phyloP scores from a whole-genome alignment of 2,797 vertebrate species.

The Chloroceryle inda region DNA sequence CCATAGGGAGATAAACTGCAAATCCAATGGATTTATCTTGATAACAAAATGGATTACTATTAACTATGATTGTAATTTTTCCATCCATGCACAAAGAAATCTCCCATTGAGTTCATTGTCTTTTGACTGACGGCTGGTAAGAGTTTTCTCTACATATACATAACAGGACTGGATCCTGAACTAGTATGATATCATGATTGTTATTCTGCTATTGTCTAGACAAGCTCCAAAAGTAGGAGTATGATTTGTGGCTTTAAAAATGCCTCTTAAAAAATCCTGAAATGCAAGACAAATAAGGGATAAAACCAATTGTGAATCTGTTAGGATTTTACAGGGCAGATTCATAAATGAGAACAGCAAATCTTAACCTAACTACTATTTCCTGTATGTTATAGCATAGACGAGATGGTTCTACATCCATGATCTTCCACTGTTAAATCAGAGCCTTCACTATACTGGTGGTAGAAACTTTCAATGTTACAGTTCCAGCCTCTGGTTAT shows the following conservation, averaged over 20 bases:
- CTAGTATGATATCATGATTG: fast-evolving
- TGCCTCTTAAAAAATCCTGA: not conserved
- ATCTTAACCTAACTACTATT: not conserved
- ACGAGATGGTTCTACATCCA: not conserved
- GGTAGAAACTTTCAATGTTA: not conserved
- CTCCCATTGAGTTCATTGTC: constrained; percentile 4
- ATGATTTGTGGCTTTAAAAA: constrained; percentile 1
- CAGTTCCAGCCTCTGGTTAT: not conserved
- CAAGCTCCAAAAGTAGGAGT: not conserved
- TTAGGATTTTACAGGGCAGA: not conserved
- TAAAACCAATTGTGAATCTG: not conserved
- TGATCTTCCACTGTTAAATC: not conserved
- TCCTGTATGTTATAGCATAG: not conserved
- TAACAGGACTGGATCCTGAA: not conserved
- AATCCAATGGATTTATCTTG: constrained; percentile 40
- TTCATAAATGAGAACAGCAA: not conserved
- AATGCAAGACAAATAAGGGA: not conserved
- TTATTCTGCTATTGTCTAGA: not conserved
- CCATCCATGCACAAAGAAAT: not conserved
- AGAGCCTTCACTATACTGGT: not conserved
- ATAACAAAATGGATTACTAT: constrained; percentile 37
- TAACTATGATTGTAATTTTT: constrained; percentile 14
- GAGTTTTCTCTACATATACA: not conserved
- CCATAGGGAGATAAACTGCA: constrained; percentile 51
- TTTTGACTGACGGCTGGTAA: constrained; percentile 9